Percentiles rank a stretch among this genome's conserved stretches.
Conservation (phyloP, 2,888 invertebrate species). For the Eupithecia tripunctaria region DNA sequence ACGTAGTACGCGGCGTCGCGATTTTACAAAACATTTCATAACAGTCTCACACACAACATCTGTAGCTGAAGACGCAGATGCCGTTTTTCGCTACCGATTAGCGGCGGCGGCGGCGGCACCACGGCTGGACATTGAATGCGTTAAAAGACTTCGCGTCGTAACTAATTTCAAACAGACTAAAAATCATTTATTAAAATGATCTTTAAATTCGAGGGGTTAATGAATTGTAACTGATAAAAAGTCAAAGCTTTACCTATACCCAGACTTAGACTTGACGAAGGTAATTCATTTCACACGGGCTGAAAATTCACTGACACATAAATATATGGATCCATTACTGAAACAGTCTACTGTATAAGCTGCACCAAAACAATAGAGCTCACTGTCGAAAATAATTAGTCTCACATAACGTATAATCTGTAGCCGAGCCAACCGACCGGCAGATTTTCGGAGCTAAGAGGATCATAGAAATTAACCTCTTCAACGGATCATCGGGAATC, state of each 20-base stretch:
- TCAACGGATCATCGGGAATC: slow-evolving; percentile 73
- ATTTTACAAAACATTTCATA: no score
- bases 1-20: no score
- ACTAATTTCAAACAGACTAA: no score
- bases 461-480: slow-evolving; percentile 81
- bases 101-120: no score
- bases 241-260: no score
- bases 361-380: slow-evolving; percentile 24
- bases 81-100: no score
- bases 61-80: no score
- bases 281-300: neutral
- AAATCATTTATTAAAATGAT: no score
- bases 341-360: neutral
- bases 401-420: slow-evolving; percentile 37
- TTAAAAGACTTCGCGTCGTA: no score
- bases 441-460: slow-evolving; percentile 60
- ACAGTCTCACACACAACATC: no score
- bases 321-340: neutral
- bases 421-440: slow-evolving; percentile 29
- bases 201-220: neutral
- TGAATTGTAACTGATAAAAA: neutral
- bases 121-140: no score
- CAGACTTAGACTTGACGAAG: no score
- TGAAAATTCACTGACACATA: neutral
- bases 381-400: slow-evolving; percentile 52